These are phyloP conservation scores for Syngnathoides biaculeatus DNA, from an alignment of 2,113 vertebrate species.

Conservation along the genomic window DNA sequence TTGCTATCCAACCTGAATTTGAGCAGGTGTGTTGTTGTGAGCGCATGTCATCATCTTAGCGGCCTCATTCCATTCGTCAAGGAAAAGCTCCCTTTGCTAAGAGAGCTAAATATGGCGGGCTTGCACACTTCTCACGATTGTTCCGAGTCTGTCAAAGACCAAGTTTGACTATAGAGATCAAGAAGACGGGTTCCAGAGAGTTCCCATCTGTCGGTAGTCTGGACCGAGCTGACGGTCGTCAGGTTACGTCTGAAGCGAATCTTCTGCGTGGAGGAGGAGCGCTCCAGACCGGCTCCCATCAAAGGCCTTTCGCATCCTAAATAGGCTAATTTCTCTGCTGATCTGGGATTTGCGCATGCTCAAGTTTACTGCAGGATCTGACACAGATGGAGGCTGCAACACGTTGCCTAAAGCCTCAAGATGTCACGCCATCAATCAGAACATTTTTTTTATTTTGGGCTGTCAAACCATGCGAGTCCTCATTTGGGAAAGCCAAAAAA, in stretches of 20 bases:
- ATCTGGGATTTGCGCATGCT: conserved; percentile 65
- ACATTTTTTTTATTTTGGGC: neutral
- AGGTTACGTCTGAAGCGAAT: neutral
- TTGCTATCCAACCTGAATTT: too few species aligned
- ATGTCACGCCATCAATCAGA: conserved; percentile 32
- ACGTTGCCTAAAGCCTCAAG: conserved; percentile 20
- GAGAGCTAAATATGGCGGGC: too few species aligned
- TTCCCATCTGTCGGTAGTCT: too few species aligned
- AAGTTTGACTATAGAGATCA: neutral
- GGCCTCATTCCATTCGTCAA: too few species aligned
- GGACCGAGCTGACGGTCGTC: neutral
- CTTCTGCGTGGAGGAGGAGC: conserved; percentile 15
- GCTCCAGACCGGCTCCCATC: neutral
- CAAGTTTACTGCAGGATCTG: conserved; percentile 57
- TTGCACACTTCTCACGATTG: too few species aligned
- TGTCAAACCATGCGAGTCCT: neutral
- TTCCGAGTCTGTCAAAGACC: too few species aligned
- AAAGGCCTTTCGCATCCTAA: conserved; percentile 47
- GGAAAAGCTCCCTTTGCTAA: too few species aligned
- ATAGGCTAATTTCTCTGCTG: conserved; percentile 76
- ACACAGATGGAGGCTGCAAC: conserved; percentile 56
- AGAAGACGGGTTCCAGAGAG: too few species aligned
- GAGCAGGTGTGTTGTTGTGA: too few species aligned
- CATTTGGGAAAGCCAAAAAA: neutral
- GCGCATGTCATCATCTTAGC: too few species aligned